Conservation (phyloP, 2,888 invertebrate species). For the Celastrina argiolus region DNA sequence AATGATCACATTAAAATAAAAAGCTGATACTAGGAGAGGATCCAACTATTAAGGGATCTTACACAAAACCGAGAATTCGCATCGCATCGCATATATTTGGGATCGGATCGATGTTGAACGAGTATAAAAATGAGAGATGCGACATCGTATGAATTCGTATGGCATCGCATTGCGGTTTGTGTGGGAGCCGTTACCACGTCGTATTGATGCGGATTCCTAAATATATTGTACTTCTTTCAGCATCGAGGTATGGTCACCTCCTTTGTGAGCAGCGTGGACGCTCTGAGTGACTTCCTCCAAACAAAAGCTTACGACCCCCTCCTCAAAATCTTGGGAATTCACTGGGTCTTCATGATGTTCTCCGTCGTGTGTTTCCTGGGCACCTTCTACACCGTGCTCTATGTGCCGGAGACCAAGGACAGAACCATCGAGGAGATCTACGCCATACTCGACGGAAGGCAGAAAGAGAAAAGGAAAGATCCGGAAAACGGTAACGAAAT, state of each 20-base stretch:
- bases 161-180: too few species aligned
- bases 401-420: conserved; percentile 69
- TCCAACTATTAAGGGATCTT: too few species aligned
- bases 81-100: too few species aligned
- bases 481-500: conserved; percentile 52
- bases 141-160: too few species aligned
- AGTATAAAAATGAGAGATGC: too few species aligned
- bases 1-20: too few species aligned
- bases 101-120: too few species aligned
- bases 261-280: conserved; percentile 62
- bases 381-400: conserved; percentile 62
- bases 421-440: conserved; percentile 65
- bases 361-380: conserved; percentile 65
- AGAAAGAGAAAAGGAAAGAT: conserved; percentile 64
- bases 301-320: conserved; percentile 69
- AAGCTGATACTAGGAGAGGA: too few species aligned
- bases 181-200: too few species aligned
- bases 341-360: conserved; percentile 72
- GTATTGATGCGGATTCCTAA: neutral
- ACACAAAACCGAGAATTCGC: too few species aligned
- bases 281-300: conserved; percentile 68
- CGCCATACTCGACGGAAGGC: conserved; percentile 54
- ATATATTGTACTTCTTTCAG: conserved; percentile 39
- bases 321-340: conserved; percentile 64
- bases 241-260: conserved; percentile 70